Evolutionary conservation across 2,797 vertebrate genomes (phyloP).

Genomic region (Tapera naevia): DNA sequence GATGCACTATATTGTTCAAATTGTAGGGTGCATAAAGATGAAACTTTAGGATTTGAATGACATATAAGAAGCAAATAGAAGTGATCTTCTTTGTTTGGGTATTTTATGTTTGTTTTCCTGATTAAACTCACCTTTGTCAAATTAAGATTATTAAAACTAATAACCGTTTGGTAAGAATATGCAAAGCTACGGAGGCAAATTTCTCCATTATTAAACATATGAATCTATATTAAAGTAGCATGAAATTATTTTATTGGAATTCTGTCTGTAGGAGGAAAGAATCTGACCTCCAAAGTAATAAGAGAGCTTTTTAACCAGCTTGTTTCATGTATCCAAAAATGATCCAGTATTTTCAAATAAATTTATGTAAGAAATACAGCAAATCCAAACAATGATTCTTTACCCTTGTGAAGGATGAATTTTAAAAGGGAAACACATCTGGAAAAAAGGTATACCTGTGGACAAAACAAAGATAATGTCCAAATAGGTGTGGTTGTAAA

Average conservation of each 20-base stretch:
- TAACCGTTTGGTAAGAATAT: neutral
- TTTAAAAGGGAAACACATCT: neutral
- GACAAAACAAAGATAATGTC: neutral
- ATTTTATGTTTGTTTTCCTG: neutral
- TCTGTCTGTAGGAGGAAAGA: neutral
- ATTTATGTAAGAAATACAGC: neutral
- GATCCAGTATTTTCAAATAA: fast-evolving
- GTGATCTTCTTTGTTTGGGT: neutral
- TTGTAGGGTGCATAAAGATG: neutral
- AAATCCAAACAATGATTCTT: neutral
- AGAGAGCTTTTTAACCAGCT: neutral
- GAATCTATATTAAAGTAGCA: neutral
- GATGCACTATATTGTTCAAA: neutral
- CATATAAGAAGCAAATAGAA: neutral
- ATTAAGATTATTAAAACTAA: neutral
- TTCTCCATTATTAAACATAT: neutral
- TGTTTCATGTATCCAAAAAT: neutral
- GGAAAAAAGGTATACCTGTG: neutral
- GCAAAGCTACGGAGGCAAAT: neutral
- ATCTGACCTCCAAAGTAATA: neutral
- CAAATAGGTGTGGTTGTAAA: neutral
- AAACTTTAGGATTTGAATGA: neutral
- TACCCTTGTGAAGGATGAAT: neutral
- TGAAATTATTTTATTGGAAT: neutral
- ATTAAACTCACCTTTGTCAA: neutral